Percentiles rank a stretch among this genome's conserved stretches.
phyloP scores from a whole-genome alignment of 2,113 vertebrate genomes.

The Cebus imitator region DNA sequence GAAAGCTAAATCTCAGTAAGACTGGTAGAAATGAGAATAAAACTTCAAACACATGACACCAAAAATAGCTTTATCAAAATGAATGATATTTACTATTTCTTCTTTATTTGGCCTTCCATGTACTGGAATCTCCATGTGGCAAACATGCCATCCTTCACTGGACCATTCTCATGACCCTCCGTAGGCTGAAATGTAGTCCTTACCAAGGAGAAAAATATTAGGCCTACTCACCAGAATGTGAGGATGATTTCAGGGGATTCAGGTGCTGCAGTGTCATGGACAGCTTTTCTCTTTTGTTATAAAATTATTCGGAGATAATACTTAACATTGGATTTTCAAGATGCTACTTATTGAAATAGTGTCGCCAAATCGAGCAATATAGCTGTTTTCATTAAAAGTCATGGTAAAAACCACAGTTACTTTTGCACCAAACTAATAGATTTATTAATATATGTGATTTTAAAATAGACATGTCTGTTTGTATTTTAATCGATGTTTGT shows the following conservation, averaged over 20 bases:
- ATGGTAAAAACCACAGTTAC: too few relatives aligned
- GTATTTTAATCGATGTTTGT: not conserved
- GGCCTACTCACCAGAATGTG: not conserved
- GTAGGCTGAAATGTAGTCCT: not conserved
- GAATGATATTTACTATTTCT: not conserved
- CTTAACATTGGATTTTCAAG: not conserved
- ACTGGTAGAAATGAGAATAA: not conserved
- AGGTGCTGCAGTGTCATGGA: not conserved
- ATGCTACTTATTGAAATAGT: not conserved
- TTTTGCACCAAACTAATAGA: not conserved
- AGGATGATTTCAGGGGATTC: not conserved
- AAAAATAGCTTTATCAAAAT: not conserved
- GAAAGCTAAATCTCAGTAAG: not conserved
- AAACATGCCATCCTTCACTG: not conserved
- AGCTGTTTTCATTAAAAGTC: not conserved
- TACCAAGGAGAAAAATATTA: not conserved
- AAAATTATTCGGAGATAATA: not conserved
- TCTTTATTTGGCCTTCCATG: not conserved
- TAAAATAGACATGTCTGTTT: not conserved
- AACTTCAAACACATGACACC: not conserved
- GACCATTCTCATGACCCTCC: not conserved
- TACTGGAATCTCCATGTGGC: not conserved
- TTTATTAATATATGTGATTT: not conserved
- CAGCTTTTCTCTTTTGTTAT: not conserved
- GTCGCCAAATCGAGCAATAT: not conserved